Base-by-base conservation (phyloP, 2,113 vertebrate genomes). In the Oreochromis aureus region DNA sequence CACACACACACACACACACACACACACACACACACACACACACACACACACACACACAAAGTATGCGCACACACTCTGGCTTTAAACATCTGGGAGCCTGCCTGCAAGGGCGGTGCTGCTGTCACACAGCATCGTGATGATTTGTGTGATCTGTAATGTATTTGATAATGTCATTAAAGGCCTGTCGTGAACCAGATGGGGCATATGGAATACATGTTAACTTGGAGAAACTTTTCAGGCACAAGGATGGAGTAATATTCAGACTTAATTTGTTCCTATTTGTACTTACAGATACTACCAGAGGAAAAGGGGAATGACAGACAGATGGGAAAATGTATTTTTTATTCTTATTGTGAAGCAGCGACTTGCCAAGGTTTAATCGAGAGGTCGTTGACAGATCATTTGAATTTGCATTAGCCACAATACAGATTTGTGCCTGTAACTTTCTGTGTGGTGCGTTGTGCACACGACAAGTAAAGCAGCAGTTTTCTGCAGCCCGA, bases 91-190 rank as follows among this genome's bases (percentile, higher is more conserved):
- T 90, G 86, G 80, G 69, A 87, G 85, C 2, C 76, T 66, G 90
- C 53, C 63, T 54, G 55, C 15, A 44, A 59, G 88, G 90, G 86
- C 56, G 89, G 79, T 3, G 19, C 84, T 85, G 87, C 81, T 93
- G 94, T 95, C 93, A 88, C 88, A 61, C 81, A 55, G 19, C 84
- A 78, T 94, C 87, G 71, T 27, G 6, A 41, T 91, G 95, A 94
- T 95, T 94, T 95, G 93, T 92, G 90, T 63, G 88, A 95, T 92
- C 85, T 87, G 89, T 94, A 92, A 94, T 89, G 90, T 85, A 73
- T 93, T 94, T 96, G 94, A 96, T 95, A 94, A 93, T 90, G 89
- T 88, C 90, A 87, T 94, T 95, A 92, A 86, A 90, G 69, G 81
- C 84, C 59, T 36, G 66, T 88, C 41, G 71, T 80, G 51, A 91